Base-by-base conservation (phyloP, 2,797 vertebrate species). In the Astyanax mexicanus region DNA sequence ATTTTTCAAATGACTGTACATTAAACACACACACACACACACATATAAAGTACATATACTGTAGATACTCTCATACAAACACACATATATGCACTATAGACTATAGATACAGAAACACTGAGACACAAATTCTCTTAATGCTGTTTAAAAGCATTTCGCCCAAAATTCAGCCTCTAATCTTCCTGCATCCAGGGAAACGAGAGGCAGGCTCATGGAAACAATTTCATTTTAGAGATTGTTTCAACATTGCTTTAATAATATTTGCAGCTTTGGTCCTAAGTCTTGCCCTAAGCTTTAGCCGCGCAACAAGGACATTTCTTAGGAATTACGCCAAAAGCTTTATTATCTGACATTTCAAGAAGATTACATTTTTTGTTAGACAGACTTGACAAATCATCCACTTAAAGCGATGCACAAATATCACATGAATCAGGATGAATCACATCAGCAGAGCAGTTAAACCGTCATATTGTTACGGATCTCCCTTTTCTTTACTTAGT, bases 311-410 rank as follows among this genome's bases (percentile, higher is more conserved):
- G 85, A 84, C 79, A 89, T 90, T 90, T 84, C 86, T 88, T 87
- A 90, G 91, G 88, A 96, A 94, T 96, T 94, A 96, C 92, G 92
- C 89, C 93, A 90, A 96, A 95, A 95, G 91, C 92, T 89, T 89
- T 90, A 93, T 92, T 94, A 90, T 92, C 85, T 89, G 88, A 93
- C 94, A 92, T 90, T n/a, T 92, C 91, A 93, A 86, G 88, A 93
- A 93, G 91, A 97, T 96, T 96, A 95, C 90, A 95, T 95, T 92
- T 95, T 92, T 91, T 91, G 90, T 94, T 88, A 89, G 86, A 80
- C 69, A 91, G 90, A 90, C 92, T 92, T 87, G 86, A 89, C 89
- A 90, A 80, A 79, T 84, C 78, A 69, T 82, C 73, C 75, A 80
- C 79, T 84, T 72, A 75, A 2, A 73, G 74, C 80, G 81, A 81